phyloP scores from a whole-genome alignment of 2,797 vertebrate species.

The Uromys caudimaculatus region DNA sequence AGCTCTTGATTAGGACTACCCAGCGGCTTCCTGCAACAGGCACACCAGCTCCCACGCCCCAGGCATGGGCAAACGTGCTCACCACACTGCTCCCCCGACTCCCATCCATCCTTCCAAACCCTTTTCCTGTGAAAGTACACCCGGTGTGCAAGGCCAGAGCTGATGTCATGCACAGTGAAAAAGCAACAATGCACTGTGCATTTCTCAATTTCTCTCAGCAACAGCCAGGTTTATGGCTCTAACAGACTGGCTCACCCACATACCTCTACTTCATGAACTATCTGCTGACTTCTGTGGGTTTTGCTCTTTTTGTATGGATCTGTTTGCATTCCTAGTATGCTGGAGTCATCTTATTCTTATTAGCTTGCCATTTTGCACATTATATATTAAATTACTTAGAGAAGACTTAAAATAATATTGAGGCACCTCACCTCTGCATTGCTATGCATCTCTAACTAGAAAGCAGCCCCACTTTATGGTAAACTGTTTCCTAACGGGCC shows the following conservation, averaged over 20 bases:
- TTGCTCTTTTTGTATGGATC: background rate
- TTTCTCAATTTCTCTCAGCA: background rate
- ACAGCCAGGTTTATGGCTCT: background rate
- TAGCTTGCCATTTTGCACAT: constrained; percentile 45
- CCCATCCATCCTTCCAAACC: background rate
- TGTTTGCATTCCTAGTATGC: background rate
- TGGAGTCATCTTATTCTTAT: background rate
- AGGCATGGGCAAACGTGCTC: background rate
- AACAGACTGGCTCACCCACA: background rate
- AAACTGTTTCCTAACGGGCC: constrained; percentile 28
- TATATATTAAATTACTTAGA: background rate
- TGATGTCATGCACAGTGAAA: background rate
- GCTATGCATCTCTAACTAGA: background rate
- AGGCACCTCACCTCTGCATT: background rate
- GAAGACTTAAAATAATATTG: constrained; percentile 19
- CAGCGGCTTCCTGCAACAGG: background rate
- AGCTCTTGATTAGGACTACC: background rate
- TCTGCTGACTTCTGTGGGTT: background rate
- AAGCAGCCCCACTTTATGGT: background rate
- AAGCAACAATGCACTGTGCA: background rate
- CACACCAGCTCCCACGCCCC: background rate
- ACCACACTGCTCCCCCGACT: background rate
- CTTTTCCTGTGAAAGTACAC: background rate
- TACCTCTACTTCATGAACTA: background rate
- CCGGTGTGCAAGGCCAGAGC: background rate